Percentiles rank a stretch among this genome's conserved stretches.
Conservation (phyloP, 1,140 invertebrate genomes). For the Latrodectus geometricus region DNA sequence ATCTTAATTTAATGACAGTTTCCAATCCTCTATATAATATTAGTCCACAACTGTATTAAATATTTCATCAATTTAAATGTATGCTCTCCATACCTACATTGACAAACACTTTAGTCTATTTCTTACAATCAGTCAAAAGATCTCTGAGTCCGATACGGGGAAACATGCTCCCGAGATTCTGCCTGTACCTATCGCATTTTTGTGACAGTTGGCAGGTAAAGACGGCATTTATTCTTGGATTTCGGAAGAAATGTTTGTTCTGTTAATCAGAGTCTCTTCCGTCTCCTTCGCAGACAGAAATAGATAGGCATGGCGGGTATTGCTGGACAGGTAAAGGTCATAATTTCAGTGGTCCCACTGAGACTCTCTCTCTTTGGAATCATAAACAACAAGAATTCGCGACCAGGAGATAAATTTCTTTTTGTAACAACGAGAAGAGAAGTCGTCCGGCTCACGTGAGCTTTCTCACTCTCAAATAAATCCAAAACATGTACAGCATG, state of each 20-base stretch:
- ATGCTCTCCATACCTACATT: neutral
- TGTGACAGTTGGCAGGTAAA: neutral
- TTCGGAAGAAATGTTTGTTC: slow-evolving; percentile 36
- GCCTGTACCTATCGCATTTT: neutral
- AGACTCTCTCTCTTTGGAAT: neutral
- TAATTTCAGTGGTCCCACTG: neutral
- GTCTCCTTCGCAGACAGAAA: slow-evolving; percentile 18
- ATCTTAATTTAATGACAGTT: too few species aligned
- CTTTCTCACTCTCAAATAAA: too few species aligned
- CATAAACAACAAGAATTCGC: slow-evolving; percentile 43
- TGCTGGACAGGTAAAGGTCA: neutral
- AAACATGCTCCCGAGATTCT: too few species aligned
- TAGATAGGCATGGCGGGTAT: slow-evolving; percentile 4
- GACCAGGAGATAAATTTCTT: slow-evolving; percentile 41
- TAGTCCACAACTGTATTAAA: too few species aligned
- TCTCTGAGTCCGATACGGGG: neutral
- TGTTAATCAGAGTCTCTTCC: slow-evolving; percentile 22
- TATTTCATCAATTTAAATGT: too few species aligned
- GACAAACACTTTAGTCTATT: neutral
- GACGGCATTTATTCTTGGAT: slow-evolving; percentile 1
- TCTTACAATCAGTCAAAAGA: neutral
- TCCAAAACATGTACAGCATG: too few species aligned
- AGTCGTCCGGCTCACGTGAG: neutral
- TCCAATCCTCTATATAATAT: too few species aligned
- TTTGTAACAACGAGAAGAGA: slow-evolving; percentile 6